Conservation (phyloP, 2,113 vertebrate species). For the Clinocottus analis region DNA sequence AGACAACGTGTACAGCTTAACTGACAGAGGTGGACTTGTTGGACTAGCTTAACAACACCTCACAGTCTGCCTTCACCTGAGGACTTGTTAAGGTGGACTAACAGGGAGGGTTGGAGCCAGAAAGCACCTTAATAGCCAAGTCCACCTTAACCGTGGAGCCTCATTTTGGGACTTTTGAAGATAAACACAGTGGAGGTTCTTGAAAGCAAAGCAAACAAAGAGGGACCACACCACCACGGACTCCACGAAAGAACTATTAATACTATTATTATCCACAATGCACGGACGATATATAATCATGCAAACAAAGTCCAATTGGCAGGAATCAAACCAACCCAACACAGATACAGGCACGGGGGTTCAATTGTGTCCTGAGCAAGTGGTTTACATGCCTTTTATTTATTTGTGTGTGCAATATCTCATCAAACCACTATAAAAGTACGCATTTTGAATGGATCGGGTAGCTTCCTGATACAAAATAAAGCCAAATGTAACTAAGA, state of each 20-base stretch:
- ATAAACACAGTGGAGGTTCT: conserved; percentile 22
- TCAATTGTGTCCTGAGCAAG: neutral
- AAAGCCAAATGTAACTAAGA: neutral
- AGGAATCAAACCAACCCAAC: neutral
- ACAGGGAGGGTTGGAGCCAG: conserved; percentile 27
- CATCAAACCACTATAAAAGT: neutral
- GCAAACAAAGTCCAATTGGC: conserved; percentile 28
- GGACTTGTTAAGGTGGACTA: conserved; percentile 24
- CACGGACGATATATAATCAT: conserved; percentile 45
- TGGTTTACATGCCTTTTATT: conserved; percentile 21
- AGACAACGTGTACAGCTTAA: conserved; percentile 62
- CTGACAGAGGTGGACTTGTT: conserved; percentile 12
- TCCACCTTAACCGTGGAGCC: conserved; percentile 39
- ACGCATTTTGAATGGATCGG: neutral
- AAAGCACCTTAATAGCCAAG: conserved; percentile 62
- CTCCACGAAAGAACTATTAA: conserved; percentile 36
- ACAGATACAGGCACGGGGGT: conserved; percentile 5
- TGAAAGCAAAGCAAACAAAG: conserved; percentile 23
- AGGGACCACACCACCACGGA: conserved; percentile 18
- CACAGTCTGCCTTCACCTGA: conserved; percentile 25
- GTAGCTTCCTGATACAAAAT: neutral
- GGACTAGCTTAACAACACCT: conserved; percentile 10
- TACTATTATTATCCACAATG: conserved; percentile 46
- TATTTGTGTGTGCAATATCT: conserved; percentile 12
- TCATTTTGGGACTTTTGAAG: conserved; percentile 15